phyloP scores from a whole-genome alignment of 2,113 vertebrate genomes.

The Platysternon megacephalum region DNA sequence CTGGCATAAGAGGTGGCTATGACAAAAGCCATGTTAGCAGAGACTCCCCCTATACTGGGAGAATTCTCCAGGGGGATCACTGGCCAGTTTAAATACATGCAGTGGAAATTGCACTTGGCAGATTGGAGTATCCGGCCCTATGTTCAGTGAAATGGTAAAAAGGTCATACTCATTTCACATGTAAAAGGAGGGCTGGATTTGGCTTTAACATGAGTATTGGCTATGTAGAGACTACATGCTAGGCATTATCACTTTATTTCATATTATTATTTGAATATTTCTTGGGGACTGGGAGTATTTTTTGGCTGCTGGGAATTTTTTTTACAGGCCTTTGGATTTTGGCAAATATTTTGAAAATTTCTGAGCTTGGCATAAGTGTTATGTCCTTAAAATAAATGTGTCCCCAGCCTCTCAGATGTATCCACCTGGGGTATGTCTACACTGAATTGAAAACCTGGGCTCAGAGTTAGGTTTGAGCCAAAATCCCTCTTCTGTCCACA shows the following conservation, averaged over 20 bases:
- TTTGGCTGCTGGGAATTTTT: not conserved
- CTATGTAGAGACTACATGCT: constrained; percentile 55
- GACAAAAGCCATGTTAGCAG: not conserved
- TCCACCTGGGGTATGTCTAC: not conserved
- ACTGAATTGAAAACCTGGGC: not conserved
- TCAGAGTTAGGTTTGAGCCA: not conserved
- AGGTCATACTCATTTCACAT: not conserved
- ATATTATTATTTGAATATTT: constrained; percentile 21
- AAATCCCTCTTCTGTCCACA: not conserved
- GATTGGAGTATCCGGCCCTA: not conserved
- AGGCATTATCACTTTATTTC: constrained; percentile 15
- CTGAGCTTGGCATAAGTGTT: not conserved
- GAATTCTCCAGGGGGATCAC: not conserved
- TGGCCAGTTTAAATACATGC: not conserved
- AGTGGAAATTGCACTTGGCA: not conserved
- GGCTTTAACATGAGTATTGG: constrained; percentile 65
- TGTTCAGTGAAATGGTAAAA: not conserved
- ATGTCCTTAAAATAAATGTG: constrained; percentile 12
- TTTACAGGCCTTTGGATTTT: not conserved
- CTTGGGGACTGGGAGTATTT: constrained; percentile 19
- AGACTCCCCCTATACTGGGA: not conserved
- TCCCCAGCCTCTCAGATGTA: not conserved
- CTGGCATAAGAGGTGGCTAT: not conserved
- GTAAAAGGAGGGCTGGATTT: constrained; percentile 19
- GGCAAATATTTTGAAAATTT: constrained; percentile 28